Evolutionary conservation across 2,113 vertebrate genomes (phyloP).

Genomic region (Eupsittula cactorum): DNA sequence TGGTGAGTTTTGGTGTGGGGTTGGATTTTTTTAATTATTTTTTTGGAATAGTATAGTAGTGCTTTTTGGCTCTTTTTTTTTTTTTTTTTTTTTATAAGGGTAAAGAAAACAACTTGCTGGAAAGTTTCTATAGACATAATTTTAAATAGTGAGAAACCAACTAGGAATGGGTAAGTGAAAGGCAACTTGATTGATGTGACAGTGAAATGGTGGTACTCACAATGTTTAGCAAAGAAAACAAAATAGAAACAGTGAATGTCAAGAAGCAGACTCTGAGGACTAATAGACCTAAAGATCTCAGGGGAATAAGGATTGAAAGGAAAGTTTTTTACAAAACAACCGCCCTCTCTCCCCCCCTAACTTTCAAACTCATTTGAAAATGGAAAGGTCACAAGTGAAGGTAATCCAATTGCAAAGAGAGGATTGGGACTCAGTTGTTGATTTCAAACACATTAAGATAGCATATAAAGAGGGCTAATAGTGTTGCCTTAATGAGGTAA

Average conservation of each 20-base stretch:
- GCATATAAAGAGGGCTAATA: background rate
- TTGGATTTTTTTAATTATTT: background rate
- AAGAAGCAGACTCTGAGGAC: slow-evolving; percentile 18
- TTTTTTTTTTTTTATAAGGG: background rate
- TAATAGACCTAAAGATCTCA: slow-evolving; percentile 6
- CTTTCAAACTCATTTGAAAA: background rate
- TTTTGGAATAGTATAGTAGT: background rate
- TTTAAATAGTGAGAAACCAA: slow-evolving; percentile 12
- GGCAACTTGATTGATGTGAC: slow-evolving; percentile 25
- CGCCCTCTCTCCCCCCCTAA: background rate
- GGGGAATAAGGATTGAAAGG: background rate
- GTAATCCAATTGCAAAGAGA: background rate
- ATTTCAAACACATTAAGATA: background rate
- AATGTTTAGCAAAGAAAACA: slow-evolving; percentile 33
- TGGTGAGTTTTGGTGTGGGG: background rate
- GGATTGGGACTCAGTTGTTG: background rate
- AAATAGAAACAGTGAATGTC: slow-evolving; percentile 27
- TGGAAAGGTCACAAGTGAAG: slow-evolving; percentile 15
- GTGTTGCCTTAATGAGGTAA: background rate
- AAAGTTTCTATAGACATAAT: background rate
- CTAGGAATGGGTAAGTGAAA: slow-evolving; percentile 9
- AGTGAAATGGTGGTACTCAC: slow-evolving; percentile 9
- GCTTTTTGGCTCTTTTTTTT: background rate
- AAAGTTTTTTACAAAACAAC: background rate
- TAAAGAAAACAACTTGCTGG: background rate